phyloP scores from a whole-genome alignment of 2,888 invertebrate genomes.

The Norana najaformis region DNA sequence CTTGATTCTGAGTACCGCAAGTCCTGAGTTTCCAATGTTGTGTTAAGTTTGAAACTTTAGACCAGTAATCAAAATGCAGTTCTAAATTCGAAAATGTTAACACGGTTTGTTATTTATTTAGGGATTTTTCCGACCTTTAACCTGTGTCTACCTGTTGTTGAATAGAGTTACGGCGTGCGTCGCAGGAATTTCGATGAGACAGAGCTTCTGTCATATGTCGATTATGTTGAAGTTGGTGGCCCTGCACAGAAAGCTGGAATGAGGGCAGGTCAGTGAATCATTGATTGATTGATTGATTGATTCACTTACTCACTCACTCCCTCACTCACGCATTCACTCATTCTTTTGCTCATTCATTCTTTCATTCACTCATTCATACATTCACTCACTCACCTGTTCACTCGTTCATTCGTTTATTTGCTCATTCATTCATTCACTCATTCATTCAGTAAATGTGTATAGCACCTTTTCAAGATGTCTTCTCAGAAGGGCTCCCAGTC shows the following conservation, averaged over 20 bases:
- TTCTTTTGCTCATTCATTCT: neutral
- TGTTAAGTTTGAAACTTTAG: too few species aligned
- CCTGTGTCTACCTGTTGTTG: constrained; percentile 37
- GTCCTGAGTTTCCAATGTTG: too few species aligned
- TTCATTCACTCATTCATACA: neutral
- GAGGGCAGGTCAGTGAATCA: constrained; percentile 72
- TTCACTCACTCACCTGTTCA: neutral
- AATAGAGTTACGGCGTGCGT: neutral
- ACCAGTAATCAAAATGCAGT: too few species aligned
- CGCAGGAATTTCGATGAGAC: constrained; percentile 75
- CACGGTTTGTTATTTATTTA: neutral
- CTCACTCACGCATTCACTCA: neutral
- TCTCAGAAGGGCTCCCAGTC: neutral
- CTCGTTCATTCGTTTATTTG: neutral
- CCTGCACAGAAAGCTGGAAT: constrained; percentile 90
- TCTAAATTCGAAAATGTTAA: too few species aligned
- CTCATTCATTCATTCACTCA: neutral
- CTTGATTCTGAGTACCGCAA: too few species aligned
- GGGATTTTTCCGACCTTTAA: neutral
- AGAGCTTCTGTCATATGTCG: constrained; percentile 95
- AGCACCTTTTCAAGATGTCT: neutral
- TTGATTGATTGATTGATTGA: neutral
- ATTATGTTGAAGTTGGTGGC: constrained; percentile 89
- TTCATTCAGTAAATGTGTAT: neutral
- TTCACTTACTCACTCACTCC: neutral